Evolutionary conservation across 2,797 vertebrate species (phyloP).

Genomic region (Pangasius mekongensis): DNA sequence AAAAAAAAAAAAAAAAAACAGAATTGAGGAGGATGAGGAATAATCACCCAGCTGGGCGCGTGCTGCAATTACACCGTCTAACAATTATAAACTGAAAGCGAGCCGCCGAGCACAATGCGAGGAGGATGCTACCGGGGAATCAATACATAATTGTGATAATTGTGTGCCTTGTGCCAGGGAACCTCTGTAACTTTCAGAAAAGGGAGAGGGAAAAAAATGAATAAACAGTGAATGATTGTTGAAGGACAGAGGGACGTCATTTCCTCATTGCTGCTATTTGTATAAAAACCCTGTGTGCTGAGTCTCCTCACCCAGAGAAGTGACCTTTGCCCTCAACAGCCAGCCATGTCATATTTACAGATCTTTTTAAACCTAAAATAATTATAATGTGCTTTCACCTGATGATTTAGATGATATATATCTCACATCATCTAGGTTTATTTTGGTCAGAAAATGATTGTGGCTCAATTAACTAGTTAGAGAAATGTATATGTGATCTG

Average conservation of each 20-base stretch:
- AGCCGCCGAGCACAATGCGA: constrained; percentile 69
- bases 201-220: constrained; percentile 64
- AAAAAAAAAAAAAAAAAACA: constrained; percentile 17
- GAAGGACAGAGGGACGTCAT: constrained; percentile 57
- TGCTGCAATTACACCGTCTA: constrained; percentile 78
- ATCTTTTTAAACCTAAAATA: background rate
- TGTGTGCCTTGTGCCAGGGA: constrained; percentile 71
- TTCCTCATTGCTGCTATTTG: constrained; percentile 62
- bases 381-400: background rate
- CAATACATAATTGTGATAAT: constrained; percentile 84
- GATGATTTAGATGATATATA: background rate
- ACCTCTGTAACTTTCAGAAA: constrained; percentile 68
- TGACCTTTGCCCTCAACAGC: constrained; percentile 8
- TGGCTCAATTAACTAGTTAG: background rate
- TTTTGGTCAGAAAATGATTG: background rate
- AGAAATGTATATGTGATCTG: background rate
- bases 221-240: constrained; percentile 66
- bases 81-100: constrained; percentile 75
- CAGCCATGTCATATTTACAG: background rate
- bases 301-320: constrained; percentile 53
- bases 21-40: constrained; percentile 70
- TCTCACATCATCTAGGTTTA: background rate
- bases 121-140: constrained; percentile 69
- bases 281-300: constrained; percentile 60
- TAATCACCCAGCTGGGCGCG: constrained; percentile 78